Base-by-base conservation (phyloP, 2,113 vertebrate species). In the Nothobranchius kuhntae region DNA sequence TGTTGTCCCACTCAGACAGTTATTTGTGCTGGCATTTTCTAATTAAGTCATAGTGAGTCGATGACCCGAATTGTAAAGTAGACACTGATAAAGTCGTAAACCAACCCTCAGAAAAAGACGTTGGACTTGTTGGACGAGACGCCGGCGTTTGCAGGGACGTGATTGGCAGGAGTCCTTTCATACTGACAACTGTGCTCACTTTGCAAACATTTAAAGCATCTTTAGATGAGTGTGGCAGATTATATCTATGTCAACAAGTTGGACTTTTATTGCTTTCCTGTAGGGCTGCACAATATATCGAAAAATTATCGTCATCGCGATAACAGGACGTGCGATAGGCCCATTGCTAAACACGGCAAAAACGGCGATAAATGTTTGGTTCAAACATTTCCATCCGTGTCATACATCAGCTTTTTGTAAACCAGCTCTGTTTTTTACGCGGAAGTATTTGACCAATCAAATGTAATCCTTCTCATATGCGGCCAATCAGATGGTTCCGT, bases 171-270 rank as follows among this genome's bases (percentile, higher is more conserved):
- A 80, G 66, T 14, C 3, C 45, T 5, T 21, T 17, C 30, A 40
- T 44, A 13, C 1, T 14, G 8, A 47, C 24, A 55, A 44, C 60
- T 10, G 5, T 2, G n/a, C 47, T 58, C 26, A 11, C 30, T 56
- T 62, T 3, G 36, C 57, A 86, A 71, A 55, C 70, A 82, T 78
- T 78, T 45, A 24, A 60, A 75, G 67, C 35, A 78, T 82, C 45
- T 79, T 70, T 6, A 12, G 60, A 66, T 3, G 46, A 64, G 26
- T 57, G 59, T 13, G 17, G 26, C 17, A 44, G 24, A 65, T 77
- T 40, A 52, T 78, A 62, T 75, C 38, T 50, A 71, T 63, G 70
- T 53, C 4, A 21, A 24, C 56, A 15, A 53, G 74, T 72, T 54
- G 68, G 77, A 59, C 45, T 38, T 64, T 71, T 73, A 71, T 76